These are phyloP conservation scores for Pseudococcus jackbeardsleyi DNA, from an alignment of 2,888 invertebrate species.

Conservation along the genomic window DNA sequence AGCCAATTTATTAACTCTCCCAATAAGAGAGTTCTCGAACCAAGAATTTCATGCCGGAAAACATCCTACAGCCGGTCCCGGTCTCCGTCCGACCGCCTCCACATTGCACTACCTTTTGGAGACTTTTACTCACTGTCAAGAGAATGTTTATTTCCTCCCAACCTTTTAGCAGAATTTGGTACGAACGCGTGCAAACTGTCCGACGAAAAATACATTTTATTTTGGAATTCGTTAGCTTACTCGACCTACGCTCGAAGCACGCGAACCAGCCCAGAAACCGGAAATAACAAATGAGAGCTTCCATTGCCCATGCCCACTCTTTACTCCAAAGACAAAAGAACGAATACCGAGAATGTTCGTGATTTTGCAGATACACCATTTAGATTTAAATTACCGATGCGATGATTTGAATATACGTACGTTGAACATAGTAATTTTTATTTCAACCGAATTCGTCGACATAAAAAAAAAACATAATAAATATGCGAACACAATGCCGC, in stretches of 20 bases:
- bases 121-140: slow-evolving; percentile 8
- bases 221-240: slow-evolving; percentile 1
- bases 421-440: not conserved
- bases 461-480: not conserved
- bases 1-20: not conserved
- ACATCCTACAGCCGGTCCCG: not conserved
- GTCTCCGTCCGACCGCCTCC: not conserved
- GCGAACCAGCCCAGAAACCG: slow-evolving; percentile 10
- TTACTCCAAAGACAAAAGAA: slow-evolving; percentile 5
- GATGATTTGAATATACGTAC: not conserved
- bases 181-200: slow-evolving; percentile 29
- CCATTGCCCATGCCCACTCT: not conserved
- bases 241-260: not conserved
- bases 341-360: not conserved
- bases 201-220: slow-evolving; percentile 27
- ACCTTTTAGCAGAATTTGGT: slow-evolving; percentile 26
- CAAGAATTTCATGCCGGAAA: slow-evolving; percentile 12
- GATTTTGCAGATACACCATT: not conserved
- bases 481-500: not conserved
- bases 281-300: slow-evolving; percentile 19
- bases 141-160: slow-evolving; percentile 16
- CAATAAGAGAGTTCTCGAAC: not conserved
- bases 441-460: not conserved
- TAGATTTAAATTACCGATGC: slow-evolving; percentile 7
- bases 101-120: not conserved